phyloP scores from a whole-genome alignment of 1,140 invertebrate species.

The Armadillidium nasatum region DNA sequence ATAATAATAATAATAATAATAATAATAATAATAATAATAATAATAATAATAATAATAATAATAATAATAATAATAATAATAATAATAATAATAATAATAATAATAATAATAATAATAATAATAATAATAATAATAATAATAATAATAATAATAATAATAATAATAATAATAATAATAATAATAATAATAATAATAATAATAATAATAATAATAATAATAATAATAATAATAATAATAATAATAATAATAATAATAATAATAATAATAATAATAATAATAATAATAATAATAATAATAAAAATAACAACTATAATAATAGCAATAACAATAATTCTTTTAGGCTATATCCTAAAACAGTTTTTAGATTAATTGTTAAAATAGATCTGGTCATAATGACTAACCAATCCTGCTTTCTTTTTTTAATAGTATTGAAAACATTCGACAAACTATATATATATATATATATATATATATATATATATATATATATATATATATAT shows the following conservation, averaged over 20 bases:
- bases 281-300: too few species aligned
- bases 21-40: conserved; percentile 15
- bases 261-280: not conserved
- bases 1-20: conserved; percentile 15
- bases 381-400: too few species aligned
- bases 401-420: too few species aligned
- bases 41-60: conserved; percentile 15
- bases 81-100: conserved; percentile 15
- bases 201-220: conserved; percentile 14
- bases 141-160: too few species aligned
- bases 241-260: conserved; percentile 15
- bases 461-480: conserved; percentile 8
- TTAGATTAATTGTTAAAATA: too few species aligned
- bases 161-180: too few species aligned
- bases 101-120: conserved; percentile 15
- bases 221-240: conserved; percentile 15
- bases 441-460: too few species aligned
- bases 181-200: too few species aligned
- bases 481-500: conserved; percentile 15
- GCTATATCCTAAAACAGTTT: too few species aligned
- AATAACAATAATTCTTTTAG: too few species aligned
- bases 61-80: conserved; percentile 12
- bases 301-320: too few species aligned
- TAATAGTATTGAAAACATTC: too few species aligned
- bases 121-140: not conserved